Conservation (phyloP, 1,140 invertebrate genomes). For the Ectropis grisescens region DNA sequence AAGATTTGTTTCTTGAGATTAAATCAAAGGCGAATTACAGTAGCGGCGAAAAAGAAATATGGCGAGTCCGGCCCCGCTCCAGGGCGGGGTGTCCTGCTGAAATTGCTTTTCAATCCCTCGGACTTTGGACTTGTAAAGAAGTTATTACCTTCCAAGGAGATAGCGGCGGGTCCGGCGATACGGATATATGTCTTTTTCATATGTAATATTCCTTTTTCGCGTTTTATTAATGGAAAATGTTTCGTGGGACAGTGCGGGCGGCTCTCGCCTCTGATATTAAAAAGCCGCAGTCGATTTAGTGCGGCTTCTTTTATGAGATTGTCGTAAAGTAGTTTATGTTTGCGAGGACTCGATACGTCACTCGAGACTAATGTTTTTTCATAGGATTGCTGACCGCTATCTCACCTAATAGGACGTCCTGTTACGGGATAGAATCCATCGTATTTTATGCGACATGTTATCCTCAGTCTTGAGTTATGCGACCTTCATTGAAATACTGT, state of each 20-base stretch:
- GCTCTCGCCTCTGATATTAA: slow-evolving; percentile 56
- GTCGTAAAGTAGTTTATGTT: slow-evolving; percentile 43
- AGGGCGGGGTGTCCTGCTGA: slow-evolving; percentile 67
- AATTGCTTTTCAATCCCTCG: slow-evolving; percentile 73
- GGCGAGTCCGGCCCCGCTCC: slow-evolving; percentile 51
- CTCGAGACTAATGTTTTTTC: slow-evolving; percentile 7
- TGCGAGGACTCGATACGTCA: slow-evolving; percentile 6
- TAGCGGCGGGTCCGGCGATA: slow-evolving; percentile 67
- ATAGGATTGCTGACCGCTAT: background rate
- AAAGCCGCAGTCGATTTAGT: slow-evolving; percentile 43
- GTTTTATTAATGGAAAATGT: slow-evolving; percentile 71
- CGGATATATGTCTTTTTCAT: slow-evolving; percentile 70
- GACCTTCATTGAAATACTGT: no score
- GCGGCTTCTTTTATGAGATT: slow-evolving; percentile 52
- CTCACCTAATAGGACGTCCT: background rate
- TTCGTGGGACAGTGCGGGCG: slow-evolving; percentile 57
- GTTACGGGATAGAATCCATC: no score
- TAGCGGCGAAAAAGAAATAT: slow-evolving; percentile 68
- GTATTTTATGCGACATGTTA: no score
- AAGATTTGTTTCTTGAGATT: slow-evolving; percentile 70
- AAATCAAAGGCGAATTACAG: slow-evolving; percentile 70
- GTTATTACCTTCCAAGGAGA: slow-evolving; percentile 72
- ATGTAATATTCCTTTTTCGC: slow-evolving; percentile 70
- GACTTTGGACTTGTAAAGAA: slow-evolving; percentile 74
- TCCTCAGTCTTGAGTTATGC: no score